Evolutionary conservation across 2,797 vertebrate species (phyloP).

Genomic region (Limosa lapponica): DNA sequence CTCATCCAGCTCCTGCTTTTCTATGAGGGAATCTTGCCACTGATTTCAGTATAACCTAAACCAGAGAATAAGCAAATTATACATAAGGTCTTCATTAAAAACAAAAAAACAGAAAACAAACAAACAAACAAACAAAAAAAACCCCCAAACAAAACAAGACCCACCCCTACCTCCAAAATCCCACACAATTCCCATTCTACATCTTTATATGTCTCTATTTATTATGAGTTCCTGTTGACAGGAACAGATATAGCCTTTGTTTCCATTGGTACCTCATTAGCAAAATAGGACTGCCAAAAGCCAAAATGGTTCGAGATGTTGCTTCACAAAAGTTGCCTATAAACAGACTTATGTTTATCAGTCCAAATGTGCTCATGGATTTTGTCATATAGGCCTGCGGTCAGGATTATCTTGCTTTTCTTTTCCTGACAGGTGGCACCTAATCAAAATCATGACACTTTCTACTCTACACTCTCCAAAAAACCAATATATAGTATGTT

Average conservation of each 20-base stretch:
- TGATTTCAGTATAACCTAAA: conserved; percentile 26
- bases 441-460: neutral
- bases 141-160: neutral
- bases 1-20: neutral
- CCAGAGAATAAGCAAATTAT: neutral
- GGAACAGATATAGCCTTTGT: conserved; percentile 31
- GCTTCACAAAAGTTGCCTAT: conserved; percentile 4
- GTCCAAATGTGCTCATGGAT: neutral
- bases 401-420: neutral
- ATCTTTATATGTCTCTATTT: conserved; percentile 9
- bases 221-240: neutral
- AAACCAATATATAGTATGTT: neutral
- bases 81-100: conserved; percentile 28
- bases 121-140: neutral
- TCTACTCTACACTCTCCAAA: neutral
- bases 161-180: neutral
- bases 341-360: neutral
- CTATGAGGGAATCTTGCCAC: neutral
- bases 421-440: neutral
- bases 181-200: conserved; percentile 4
- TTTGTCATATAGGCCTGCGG: neutral
- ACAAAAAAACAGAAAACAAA: neutral
- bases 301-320: neutral
- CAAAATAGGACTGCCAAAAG: conserved; percentile 25
- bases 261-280: conserved; percentile 36